A percentile compares a stretch with the other conserved stretches of the same genome.
Evolutionary conservation across 2,797 vertebrate genomes (phyloP).

Genomic region (Lacerta agilis): DNA sequence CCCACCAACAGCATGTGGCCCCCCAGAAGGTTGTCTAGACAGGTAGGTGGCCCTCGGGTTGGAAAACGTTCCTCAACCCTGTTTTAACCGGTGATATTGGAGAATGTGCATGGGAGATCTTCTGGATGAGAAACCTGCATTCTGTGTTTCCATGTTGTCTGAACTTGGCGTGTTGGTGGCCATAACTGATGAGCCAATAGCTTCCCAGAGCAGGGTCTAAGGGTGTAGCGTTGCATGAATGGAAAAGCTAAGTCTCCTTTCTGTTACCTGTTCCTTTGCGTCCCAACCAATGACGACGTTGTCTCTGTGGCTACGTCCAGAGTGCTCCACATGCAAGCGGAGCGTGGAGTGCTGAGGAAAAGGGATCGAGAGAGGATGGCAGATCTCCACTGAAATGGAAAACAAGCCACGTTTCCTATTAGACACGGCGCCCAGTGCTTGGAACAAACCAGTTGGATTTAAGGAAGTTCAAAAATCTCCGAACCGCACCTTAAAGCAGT

Average conservation of each 20-base stretch:
- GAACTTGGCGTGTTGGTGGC: too few species aligned
- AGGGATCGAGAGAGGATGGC: slow-evolving; percentile 63
- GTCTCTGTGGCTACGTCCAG: slow-evolving; percentile 60
- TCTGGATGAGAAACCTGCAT: not conserved
- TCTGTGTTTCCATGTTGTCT: not conserved
- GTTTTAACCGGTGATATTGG: not conserved
- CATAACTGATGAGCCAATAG: not conserved
- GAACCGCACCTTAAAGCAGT: too few species aligned
- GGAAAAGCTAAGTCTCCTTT: not conserved
- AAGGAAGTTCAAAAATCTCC: too few species aligned
- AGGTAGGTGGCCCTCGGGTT: too few species aligned
- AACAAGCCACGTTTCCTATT: not conserved
- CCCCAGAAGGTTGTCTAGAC: too few species aligned
- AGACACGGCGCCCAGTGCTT: not conserved
- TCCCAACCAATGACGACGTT: slow-evolving; percentile 80
- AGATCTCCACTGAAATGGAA: slow-evolving; percentile 74
- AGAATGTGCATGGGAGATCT: not conserved
- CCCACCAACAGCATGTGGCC: too few species aligned
- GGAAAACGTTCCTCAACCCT: too few species aligned
- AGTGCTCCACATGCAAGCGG: slow-evolving; percentile 75
- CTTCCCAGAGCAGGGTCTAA: not conserved
- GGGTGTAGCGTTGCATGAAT: not conserved
- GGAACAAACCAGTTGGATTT: too few species aligned
- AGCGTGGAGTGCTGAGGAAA: slow-evolving; percentile 72
- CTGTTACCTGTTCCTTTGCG: slow-evolving; percentile 74